Evolutionary conservation across 2,113 vertebrate species (phyloP).

Genomic region (Paedocypris sp.): DNA sequence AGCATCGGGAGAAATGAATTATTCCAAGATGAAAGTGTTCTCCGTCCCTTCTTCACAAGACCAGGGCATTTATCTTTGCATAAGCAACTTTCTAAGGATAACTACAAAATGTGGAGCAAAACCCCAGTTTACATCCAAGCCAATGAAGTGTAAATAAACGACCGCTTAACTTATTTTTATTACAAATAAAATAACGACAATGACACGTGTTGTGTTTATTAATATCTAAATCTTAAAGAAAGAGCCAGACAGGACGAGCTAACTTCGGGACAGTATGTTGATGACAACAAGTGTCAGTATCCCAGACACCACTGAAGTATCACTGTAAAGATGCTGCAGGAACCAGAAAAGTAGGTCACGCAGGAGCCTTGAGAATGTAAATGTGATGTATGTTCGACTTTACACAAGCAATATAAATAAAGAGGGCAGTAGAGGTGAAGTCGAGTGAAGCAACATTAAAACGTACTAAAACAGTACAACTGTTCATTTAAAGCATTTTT

Average conservation of each 20-base stretch:
- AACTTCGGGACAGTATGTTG: neutral
- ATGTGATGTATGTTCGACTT: neutral
- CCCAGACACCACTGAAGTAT: neutral
- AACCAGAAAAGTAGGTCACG: conserved; percentile 13
- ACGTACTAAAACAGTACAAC: no score
- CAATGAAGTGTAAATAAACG: no score
- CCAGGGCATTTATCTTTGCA: neutral
- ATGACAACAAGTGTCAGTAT: conserved; percentile 4
- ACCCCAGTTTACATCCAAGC: no score
- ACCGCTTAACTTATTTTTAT: no score
- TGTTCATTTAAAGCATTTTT: no score
- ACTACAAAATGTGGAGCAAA: neutral
- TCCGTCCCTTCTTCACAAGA: neutral
- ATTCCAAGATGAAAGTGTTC: neutral
- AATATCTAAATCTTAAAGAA: conserved; percentile 10
- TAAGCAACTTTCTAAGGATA: neutral
- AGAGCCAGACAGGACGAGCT: neutral
- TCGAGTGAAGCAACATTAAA: no score
- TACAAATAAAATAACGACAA: no score
- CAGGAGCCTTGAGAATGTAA: conserved; percentile 12
- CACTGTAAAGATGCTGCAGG: conserved; percentile 9
- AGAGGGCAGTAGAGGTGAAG: neutral
- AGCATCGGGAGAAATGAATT: conserved; percentile 6
- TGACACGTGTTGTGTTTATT: no score
- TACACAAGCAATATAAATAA: neutral